These are phyloP conservation scores for Smutsia gigantea DNA, from an alignment of 2,797 vertebrate species.

Conservation along the genomic window DNA sequence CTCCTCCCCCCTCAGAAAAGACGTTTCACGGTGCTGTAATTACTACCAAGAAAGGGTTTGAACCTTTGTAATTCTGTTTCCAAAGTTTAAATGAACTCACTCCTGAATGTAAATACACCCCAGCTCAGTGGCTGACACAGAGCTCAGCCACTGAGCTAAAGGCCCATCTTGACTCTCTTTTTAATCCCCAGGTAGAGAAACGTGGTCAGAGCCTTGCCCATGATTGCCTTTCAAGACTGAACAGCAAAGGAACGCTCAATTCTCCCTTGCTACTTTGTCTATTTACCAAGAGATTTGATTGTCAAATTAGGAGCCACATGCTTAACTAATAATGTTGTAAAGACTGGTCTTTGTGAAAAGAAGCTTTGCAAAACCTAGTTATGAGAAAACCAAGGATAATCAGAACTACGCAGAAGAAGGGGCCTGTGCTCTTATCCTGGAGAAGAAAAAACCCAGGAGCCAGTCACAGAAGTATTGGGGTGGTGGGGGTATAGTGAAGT, in stretches of 20 bases:
- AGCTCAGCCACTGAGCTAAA: not conserved
- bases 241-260: not conserved
- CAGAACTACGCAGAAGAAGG: not conserved
- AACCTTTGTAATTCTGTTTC: not conserved
- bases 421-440: not conserved
- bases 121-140: not conserved
- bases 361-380: slow-evolving; percentile 20
- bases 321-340: slow-evolving; percentile 29
- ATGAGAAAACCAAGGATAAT: not conserved
- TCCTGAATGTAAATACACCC: not conserved
- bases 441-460: not conserved
- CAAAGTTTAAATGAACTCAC: slow-evolving; percentile 41
- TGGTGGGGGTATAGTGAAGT: not conserved
- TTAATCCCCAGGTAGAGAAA: not conserved
- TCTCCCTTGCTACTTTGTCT: not conserved
- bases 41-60: not conserved
- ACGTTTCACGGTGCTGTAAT: not conserved
- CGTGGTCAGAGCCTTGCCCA: not conserved
- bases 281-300: not conserved
- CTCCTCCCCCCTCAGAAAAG: not conserved
- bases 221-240: not conserved
- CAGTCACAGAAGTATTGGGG: not conserved
- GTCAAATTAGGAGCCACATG: not conserved
- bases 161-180: not conserved
- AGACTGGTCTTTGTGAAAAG: slow-evolving; percentile 36